Evolutionary conservation across 1,140 invertebrate species (phyloP), one percentile per base, ranked within the genome.

Genomic region (Drosophila sucinea): DNA sequence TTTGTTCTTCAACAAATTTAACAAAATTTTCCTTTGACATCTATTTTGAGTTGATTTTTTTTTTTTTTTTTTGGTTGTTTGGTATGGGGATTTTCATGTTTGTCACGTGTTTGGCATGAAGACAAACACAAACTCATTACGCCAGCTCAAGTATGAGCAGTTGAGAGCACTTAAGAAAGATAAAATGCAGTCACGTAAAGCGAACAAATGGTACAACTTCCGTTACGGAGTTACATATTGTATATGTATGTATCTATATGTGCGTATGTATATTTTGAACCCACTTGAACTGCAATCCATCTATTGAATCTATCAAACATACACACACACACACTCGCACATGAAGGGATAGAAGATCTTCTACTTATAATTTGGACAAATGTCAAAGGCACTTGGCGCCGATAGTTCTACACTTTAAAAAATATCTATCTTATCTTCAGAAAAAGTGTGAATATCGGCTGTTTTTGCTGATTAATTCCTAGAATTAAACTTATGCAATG

Each of bases 311-410:
- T 55, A 55, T 55, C 11, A 27, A 29, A 58, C 11, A 17, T 4
- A 58, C 51, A 30, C 56, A 11, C 47, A 35, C 64, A 58, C 11
- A 17, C 11, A 58, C 51, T 55, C 56, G 17, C 47, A 35, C 64
- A 63, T 67, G 74, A 67, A 40, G 29, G 40, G 41, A 38, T 51
- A 47, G 38, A 17, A 32, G 25, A 44, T 56, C 33, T 33, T 69
- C 27, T 40, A 35, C 54, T 44, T 60, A 62, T 54, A 60, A 63
- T 77, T 70, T 73, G 44, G 60, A 38, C 60, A 78, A 81, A 81
- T 85, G 82, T 86, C 81, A 85, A 73, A 77, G 81, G 54, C 77
- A 68, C 74, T 79, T 70, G 70, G 72, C 71, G 81, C 68, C 70
- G 70, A 70, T 77, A 75, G 60, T 67, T 73, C 23, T 27, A 51